phyloP scores from a whole-genome alignment of 2,113 vertebrate species.

The Seriola quinqueradiata region DNA sequence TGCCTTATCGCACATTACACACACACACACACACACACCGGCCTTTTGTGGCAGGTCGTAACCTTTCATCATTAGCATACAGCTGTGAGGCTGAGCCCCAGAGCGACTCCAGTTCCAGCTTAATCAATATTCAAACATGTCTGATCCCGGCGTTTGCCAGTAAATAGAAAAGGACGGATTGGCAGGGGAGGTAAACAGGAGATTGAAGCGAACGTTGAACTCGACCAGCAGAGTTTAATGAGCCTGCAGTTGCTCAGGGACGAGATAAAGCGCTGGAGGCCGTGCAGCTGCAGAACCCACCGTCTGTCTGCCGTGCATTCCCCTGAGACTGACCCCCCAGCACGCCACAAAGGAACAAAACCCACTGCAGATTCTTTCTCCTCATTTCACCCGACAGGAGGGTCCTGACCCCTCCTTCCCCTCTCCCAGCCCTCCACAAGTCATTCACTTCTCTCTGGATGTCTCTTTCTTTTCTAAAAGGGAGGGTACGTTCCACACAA shows the following conservation, averaged over 20 bases:
- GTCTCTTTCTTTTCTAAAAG: slow-evolving; percentile 51
- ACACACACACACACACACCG: slow-evolving; percentile 45
- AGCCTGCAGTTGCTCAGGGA: slow-evolving; percentile 61
- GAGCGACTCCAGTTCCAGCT: slow-evolving; percentile 13
- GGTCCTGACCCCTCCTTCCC: slow-evolving; percentile 11
- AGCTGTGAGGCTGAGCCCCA: slow-evolving; percentile 56
- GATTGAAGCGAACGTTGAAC: slow-evolving; percentile 24
- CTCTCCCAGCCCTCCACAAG: slow-evolving; percentile 41
- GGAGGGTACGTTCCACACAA: slow-evolving; percentile 6
- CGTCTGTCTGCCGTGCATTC: slow-evolving; percentile 60
- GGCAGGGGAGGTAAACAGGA: slow-evolving; percentile 27
- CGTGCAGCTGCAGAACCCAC: slow-evolving; percentile 67
- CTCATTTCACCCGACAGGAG: slow-evolving; percentile 70
- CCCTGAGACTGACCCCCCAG: slow-evolving; percentile 68
- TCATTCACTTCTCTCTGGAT: slow-evolving; percentile 54
- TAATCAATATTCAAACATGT: slow-evolving; percentile 57
- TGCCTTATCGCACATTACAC: slow-evolving; percentile 59
- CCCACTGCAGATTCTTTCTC: slow-evolving; percentile 66
- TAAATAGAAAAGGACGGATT: slow-evolving; percentile 25
- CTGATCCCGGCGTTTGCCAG: slow-evolving; percentile 42
- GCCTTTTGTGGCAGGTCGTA: slow-evolving; percentile 30
- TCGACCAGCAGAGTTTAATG: slow-evolving; percentile 53
- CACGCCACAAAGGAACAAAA: slow-evolving; percentile 69
- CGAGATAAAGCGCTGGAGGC: slow-evolving; percentile 66
- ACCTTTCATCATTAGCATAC: slow-evolving; percentile 70